Evolutionary conservation across 2,797 vertebrate species (phyloP).

Genomic region (Antennarius maculatus): DNA sequence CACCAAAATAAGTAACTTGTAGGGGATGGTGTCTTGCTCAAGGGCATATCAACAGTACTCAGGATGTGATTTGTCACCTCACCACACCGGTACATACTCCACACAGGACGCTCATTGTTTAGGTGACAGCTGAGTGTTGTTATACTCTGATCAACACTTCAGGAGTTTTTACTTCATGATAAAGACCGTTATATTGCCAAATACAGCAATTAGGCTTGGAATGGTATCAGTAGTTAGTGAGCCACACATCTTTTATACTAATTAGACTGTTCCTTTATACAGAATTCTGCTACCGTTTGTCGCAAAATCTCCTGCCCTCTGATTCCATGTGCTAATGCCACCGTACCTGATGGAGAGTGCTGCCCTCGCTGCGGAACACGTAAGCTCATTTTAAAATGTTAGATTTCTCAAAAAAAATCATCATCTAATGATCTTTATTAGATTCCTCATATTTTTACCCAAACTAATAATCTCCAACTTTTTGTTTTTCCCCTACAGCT

Average conservation of each 20-base stretch:
- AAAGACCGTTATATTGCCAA: slow-evolving; percentile 57
- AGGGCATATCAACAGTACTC: no score
- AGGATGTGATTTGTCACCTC: no score
- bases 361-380: slow-evolving; percentile 91
- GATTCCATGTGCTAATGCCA: slow-evolving; percentile 94
- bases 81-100: no score
- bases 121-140: slow-evolving; percentile 15
- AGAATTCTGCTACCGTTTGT: slow-evolving; percentile 96
- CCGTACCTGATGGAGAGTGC: slow-evolving; percentile 96
- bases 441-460: not conserved
- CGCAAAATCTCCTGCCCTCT: slow-evolving; percentile 96
- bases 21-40: no score
- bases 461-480: not conserved
- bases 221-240: slow-evolving; percentile 34
- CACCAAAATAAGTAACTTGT: not conserved
- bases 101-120: not conserved
- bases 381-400: slow-evolving; percentile 73
- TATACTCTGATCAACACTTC: slow-evolving; percentile 47
- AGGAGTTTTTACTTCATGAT: slow-evolving; percentile 45
- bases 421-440: not conserved
- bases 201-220: slow-evolving; percentile 60
- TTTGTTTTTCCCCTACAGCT: slow-evolving; percentile 68
- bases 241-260: slow-evolving; percentile 36
- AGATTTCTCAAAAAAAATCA: not conserved
- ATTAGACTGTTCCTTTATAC: slow-evolving; percentile 50